Base-by-base conservation (phyloP, 2,888 invertebrate species). In the Caenorhabditis sp. region DNA sequence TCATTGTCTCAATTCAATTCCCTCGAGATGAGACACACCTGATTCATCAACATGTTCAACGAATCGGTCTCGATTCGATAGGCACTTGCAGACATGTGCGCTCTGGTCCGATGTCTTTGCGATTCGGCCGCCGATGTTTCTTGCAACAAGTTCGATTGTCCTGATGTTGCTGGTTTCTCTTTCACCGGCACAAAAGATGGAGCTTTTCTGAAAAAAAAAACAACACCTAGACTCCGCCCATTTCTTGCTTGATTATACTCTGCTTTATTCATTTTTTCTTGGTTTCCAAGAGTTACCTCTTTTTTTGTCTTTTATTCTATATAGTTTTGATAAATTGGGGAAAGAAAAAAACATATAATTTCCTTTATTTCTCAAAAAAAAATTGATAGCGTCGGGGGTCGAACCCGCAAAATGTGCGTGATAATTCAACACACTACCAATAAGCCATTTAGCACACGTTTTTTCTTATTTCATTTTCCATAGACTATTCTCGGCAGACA, bases 1-100 rank as follows among this genome's bases (percentile, higher is more conserved):
- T 24, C 8, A 43, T 36, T 19, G 31, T n/a, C n/a, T n/a, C n/a
- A n/a, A 19, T 8, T 51, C 5, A 36, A 43, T 43, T 3, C 54
- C 8, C 21, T 54, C 17, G 14, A 43, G 5, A 26, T 23, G 10
- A 12, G 31, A 0, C 49, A 23, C 53, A 83, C 83, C 78, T 86
- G 86, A 66, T 86, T 86, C 86, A 86, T 86, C 27, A 86, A 70
- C 74, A 85, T 79, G 61, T 86, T 86, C 60, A 86, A 69, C n/a
- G 84, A 82, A 72, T 86, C 86, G 0, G 83, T 84, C 64, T 84
- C 85, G 49, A 85, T 74, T 23, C 80, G 69, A 72, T 85, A 85
- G n/a, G 74, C 69, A 53, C 75, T 66, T 1, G 69, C 76, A 23
- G 73, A 69, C 66, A 68, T 17, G 49, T 64, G 65, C 19, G 72